Conservation (phyloP, 2,113 vertebrate genomes). For the Oryzias javanicus region DNA sequence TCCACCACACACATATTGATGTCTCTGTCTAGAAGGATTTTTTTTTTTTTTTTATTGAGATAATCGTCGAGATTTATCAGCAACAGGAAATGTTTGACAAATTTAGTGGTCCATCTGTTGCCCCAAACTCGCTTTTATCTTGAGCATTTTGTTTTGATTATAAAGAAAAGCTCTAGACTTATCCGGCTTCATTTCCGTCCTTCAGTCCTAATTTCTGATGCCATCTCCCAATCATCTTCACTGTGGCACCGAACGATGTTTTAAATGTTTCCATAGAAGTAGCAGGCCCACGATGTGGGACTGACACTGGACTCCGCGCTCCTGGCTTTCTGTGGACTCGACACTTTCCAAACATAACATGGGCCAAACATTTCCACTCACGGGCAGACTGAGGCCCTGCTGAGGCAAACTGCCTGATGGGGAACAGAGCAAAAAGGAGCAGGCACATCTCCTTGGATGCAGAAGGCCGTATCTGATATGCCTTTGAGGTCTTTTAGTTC, state of each 20-base stretch:
- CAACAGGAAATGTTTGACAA: slow-evolving; percentile 18
- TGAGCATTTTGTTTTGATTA: slow-evolving; percentile 3
- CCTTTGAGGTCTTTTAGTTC: slow-evolving; percentile 42
- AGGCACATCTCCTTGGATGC: slow-evolving; percentile 50
- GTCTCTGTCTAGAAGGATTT: slow-evolving; percentile 52
- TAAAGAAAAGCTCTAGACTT: slow-evolving; percentile 1
- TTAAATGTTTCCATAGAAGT: slow-evolving; percentile 53
- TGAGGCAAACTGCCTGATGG: slow-evolving; percentile 68
- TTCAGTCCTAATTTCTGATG: slow-evolving; percentile 3
- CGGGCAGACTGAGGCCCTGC: slow-evolving; percentile 75
- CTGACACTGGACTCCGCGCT: slow-evolving; percentile 77
- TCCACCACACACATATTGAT: slow-evolving; percentile 61
- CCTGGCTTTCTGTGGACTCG: slow-evolving; percentile 81
- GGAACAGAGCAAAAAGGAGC: slow-evolving; percentile 64
- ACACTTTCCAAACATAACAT: slow-evolving; percentile 87
- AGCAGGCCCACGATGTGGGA: slow-evolving; percentile 60
- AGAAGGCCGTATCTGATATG: slow-evolving; percentile 40
- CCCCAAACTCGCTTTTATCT: slow-evolving; percentile 8
- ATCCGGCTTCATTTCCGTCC: not conserved
- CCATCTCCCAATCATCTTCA: slow-evolving; percentile 20
- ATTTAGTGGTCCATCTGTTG: slow-evolving; percentile 10
- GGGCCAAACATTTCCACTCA: slow-evolving; percentile 76
- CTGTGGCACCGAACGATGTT: slow-evolving; percentile 35
- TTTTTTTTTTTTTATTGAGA: slow-evolving; percentile 40
- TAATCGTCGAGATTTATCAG: slow-evolving; percentile 21